Evolutionary conservation across 1,140 invertebrate genomes (phyloP).

Genomic region (Philopotamus ludificatus): DNA sequence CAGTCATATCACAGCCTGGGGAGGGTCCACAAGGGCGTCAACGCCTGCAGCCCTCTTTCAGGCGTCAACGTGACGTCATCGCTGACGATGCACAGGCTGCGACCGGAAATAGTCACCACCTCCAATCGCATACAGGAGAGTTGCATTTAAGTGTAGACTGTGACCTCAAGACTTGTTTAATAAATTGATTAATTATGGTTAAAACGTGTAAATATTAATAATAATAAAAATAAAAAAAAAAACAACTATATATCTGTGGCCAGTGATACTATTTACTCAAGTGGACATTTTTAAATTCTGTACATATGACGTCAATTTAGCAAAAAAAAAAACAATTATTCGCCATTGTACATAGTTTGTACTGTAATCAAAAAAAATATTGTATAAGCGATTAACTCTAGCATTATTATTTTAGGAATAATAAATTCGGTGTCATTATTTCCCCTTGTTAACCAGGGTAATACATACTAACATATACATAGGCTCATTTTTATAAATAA

Average conservation of each 20-base stretch:
- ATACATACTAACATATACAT: too few species aligned
- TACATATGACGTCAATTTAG: too few species aligned
- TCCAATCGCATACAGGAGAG: conserved; percentile 82
- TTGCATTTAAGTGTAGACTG: conserved; percentile 69
- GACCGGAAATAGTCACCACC: conserved; percentile 77
- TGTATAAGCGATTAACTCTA: too few species aligned
- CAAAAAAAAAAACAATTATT: too few species aligned
- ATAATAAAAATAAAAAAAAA: conserved; percentile 15
- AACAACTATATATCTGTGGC: conserved; percentile 26
- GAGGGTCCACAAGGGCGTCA: conserved; percentile 60
- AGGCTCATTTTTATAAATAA: background rate
- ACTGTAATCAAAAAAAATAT: too few species aligned
- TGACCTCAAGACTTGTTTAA: background rate
- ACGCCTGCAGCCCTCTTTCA: conserved; percentile 53
- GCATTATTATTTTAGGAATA: too few species aligned
- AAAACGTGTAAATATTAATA: conserved; percentile 28
- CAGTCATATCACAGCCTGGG: conserved; percentile 69
- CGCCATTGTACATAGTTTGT: too few species aligned
- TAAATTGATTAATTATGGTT: conserved; percentile 37
- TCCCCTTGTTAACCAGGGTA: background rate
- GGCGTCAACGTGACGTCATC: conserved; percentile 60
- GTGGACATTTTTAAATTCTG: too few species aligned
- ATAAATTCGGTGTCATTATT: too few species aligned
- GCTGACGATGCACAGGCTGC: conserved; percentile 60
- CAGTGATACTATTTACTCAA: conserved; percentile 25